A percentile compares a stretch with the other conserved stretches of the same genome.
phyloP scores from a whole-genome alignment of 2,797 vertebrate genomes.

The Aotus griseimembra region DNA sequence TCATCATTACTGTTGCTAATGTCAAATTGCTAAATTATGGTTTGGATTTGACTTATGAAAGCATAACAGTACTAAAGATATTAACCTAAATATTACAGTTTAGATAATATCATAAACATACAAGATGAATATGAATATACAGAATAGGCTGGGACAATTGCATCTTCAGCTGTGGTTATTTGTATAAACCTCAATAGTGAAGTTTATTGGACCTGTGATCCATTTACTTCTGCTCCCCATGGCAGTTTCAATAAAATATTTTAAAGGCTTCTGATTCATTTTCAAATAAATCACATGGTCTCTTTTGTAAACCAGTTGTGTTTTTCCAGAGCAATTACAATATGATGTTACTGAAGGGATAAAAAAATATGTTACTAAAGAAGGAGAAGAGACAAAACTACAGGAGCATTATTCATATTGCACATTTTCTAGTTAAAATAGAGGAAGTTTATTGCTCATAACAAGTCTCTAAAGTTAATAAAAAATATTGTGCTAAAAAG shows the following conservation, averaged over 20 bases:
- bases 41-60: neutral
- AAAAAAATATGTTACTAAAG: neutral
- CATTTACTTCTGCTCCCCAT: neutral
- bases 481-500: neutral
- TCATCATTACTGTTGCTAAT: neutral
- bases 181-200: neutral
- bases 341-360: neutral
- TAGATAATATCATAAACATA: neutral
- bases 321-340: conserved; percentile 38
- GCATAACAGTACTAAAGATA: conserved; percentile 28
- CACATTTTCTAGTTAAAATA: neutral
- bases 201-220: neutral
- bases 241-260: neutral
- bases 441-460: neutral
- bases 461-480: neutral
- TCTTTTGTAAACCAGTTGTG: neutral
- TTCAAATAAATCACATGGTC: conserved; percentile 15
- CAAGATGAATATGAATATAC: neutral
- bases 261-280: conserved; percentile 13
- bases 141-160: neutral
- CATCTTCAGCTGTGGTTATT: neutral
- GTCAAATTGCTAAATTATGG: neutral
- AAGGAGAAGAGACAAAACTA: neutral
- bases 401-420: conserved; percentile 20
- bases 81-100: conserved; percentile 14